phyloP scores from a whole-genome alignment of 2,113 vertebrate species.

The Rafetus swinhoei region DNA sequence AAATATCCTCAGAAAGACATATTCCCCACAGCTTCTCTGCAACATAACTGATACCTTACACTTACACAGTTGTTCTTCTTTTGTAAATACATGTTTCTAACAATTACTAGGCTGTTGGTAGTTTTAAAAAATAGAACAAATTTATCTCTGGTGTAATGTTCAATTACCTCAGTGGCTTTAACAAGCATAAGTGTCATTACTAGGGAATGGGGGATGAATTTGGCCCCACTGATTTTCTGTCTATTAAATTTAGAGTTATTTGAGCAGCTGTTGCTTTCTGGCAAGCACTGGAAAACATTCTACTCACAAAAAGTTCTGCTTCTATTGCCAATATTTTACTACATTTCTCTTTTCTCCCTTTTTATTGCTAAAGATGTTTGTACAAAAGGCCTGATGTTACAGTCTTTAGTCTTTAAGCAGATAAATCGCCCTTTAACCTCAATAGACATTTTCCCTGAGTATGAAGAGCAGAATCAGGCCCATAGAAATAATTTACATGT shows the following conservation, averaged over 20 bases:
- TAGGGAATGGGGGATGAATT: not conserved
- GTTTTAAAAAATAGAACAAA: not conserved
- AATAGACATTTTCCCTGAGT: not conserved
- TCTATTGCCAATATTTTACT: not conserved
- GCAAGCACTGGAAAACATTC: not conserved
- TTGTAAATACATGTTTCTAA: not conserved
- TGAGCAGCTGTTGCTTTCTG: not conserved
- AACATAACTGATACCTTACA: not conserved
- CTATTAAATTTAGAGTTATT: not conserved
- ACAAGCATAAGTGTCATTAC: not conserved
- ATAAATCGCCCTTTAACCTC: not conserved
- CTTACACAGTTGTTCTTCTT: not conserved
- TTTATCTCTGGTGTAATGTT: not conserved
- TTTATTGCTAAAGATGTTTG: not conserved
- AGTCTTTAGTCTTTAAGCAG: not conserved
- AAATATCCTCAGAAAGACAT: not conserved
- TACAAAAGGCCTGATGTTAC: too few species aligned
- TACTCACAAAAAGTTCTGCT: not conserved
- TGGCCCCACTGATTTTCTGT: not conserved
- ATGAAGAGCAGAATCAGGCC: not conserved
- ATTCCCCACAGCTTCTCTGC: not conserved
- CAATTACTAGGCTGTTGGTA: not conserved
- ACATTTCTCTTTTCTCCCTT: not conserved
- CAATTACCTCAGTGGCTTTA: not conserved
- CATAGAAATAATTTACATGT: not conserved